Evolutionary conservation across 2,888 invertebrate species (phyloP).

Genomic region (Caradrina clavipalpis): DNA sequence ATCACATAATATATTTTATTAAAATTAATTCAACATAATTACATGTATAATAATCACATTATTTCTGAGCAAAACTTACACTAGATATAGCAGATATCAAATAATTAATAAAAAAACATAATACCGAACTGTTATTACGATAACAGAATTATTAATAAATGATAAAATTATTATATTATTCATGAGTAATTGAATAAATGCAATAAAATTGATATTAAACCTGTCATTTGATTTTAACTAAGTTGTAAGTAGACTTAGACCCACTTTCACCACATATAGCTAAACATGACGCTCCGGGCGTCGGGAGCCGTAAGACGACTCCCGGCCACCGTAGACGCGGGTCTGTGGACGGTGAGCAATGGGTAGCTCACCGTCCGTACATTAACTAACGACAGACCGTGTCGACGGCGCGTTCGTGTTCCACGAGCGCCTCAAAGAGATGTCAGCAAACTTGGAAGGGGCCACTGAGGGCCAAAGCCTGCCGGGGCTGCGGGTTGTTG

Average conservation of each 20-base stretch:
- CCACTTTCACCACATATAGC: too few relatives aligned
- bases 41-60: conserved; percentile 32
- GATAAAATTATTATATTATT: neutral
- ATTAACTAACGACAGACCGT: too few relatives aligned
- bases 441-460: too few relatives aligned
- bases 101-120: neutral
- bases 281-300: too few relatives aligned
- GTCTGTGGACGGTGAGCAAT: too few relatives aligned
- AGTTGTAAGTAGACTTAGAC: neutral
- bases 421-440: too few relatives aligned
- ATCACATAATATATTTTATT: neutral
- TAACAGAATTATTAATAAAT: neutral
- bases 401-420: too few relatives aligned
- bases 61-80: conserved; percentile 48
- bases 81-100: conserved; percentile 4
- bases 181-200: conserved; percentile 32
- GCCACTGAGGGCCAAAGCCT: too few relatives aligned
- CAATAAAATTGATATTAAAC: neutral
- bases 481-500: too few relatives aligned
- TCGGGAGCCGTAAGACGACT: too few relatives aligned
- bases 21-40: neutral
- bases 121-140: neutral
- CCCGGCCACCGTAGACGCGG: too few relatives aligned
- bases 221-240: neutral
- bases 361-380: too few relatives aligned